Percentiles rank a stretch among this genome's conserved stretches.
These are phyloP conservation scores for Rhizomys pruinosus DNA, from an alignment of 2,113 vertebrate species.

Conservation along the genomic window DNA sequence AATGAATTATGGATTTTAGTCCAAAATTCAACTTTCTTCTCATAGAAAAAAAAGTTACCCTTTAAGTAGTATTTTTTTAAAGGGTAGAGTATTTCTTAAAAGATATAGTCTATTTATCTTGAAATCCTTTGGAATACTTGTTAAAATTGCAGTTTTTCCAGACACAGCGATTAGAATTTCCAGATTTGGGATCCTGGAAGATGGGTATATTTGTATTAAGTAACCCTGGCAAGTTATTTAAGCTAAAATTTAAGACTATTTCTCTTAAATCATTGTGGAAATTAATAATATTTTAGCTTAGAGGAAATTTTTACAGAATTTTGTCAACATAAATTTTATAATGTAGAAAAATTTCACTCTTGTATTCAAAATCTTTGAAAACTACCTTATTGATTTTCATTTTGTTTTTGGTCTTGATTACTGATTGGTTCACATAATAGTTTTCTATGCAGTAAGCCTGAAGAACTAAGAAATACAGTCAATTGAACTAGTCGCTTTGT, in stretches of 20 bases:
- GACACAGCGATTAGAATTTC: constrained; percentile 40
- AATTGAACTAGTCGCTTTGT: no score
- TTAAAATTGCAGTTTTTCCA: constrained; percentile 14
- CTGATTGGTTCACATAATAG: background rate
- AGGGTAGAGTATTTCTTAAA: background rate
- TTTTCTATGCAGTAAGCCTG: background rate
- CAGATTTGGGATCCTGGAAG: background rate
- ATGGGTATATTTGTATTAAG: background rate
- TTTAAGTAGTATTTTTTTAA: constrained; percentile 34
- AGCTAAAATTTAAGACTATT: background rate
- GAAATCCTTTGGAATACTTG: background rate
- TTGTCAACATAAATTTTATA: background rate
- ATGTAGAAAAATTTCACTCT: background rate
- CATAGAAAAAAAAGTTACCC: background rate
- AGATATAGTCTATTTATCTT: background rate
- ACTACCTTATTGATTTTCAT: background rate
- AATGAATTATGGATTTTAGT: constrained; percentile 26
- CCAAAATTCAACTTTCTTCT: constrained; percentile 48
- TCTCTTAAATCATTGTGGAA: constrained; percentile 47
- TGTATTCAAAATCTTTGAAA: constrained; percentile 26
- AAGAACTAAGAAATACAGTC: background rate
- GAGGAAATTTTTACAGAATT: background rate
- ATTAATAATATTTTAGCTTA: constrained; percentile 26
- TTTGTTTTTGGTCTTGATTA: constrained; percentile 21
- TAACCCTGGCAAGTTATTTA: background rate